Conservation (phyloP, 2,113 vertebrate species). For the Cettia cetti region DNA sequence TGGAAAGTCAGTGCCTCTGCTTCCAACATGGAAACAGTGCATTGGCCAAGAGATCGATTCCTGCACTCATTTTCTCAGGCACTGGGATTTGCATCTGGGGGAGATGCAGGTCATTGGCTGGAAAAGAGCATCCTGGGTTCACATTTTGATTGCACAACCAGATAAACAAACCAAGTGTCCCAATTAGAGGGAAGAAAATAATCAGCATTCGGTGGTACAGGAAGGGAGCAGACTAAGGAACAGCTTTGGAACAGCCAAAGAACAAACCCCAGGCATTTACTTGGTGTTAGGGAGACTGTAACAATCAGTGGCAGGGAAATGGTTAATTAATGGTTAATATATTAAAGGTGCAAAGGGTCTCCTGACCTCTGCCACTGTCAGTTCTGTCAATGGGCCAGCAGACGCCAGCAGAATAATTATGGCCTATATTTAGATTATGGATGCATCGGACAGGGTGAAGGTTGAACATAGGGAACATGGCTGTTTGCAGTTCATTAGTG, state of each 20-base stretch:
- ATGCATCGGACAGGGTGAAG: conserved; percentile 38
- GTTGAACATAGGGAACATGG: conserved; percentile 53
- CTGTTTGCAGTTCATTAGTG: conserved; percentile 67
- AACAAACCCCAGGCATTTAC: not conserved
- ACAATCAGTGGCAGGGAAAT: not conserved
- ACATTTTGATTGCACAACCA: conserved; percentile 17
- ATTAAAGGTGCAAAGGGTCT: conserved; percentile 38
- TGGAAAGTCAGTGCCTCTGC: conserved; percentile 16
- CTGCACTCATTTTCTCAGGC: conserved; percentile 27
- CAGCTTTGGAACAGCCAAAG: not conserved
- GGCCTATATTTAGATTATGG: conserved; percentile 56
- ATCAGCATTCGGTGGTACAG: not conserved
- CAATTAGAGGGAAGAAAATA: conserved; percentile 38
- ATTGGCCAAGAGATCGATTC: conserved; percentile 1
- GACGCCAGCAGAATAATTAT: conserved; percentile 48
- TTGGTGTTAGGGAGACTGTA: not conserved
- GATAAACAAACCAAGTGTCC: conserved; percentile 18
- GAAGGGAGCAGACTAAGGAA: not conserved
- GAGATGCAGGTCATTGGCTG: conserved; percentile 24
- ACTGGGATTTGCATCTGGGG: conserved; percentile 26
- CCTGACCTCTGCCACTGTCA: conserved; percentile 49
- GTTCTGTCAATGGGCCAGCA: conserved; percentile 34
- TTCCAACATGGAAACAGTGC: not conserved
- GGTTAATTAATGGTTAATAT: conserved; percentile 32
- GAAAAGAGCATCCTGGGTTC: conserved; percentile 10